Evolutionary conservation across 2,888 invertebrate species (phyloP).

Genomic region (Oasisia sp.): DNA sequence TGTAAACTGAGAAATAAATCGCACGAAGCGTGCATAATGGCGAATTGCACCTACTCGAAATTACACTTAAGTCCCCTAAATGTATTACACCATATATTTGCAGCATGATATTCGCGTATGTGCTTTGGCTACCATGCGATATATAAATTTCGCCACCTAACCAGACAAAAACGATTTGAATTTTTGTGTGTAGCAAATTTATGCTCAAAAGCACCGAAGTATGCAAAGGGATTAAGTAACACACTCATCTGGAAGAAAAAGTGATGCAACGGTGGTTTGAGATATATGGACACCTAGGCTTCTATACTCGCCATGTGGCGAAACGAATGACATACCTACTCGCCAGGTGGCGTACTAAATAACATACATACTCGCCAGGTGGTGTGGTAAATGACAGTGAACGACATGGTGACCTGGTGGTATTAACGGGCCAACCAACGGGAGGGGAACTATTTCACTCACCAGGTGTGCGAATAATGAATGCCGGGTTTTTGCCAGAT

Average conservation of each 20-base stretch:
- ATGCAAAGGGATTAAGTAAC: neutral
- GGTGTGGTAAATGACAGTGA: too few species aligned
- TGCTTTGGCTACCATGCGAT: neutral
- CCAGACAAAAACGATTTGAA: neutral
- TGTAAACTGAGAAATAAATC: too few species aligned
- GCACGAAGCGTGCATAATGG: neutral
- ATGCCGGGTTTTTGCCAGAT: too few species aligned
- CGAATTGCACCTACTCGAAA: neutral
- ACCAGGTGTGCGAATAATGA: too few species aligned
- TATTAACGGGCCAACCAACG: too few species aligned
- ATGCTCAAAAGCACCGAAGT: neutral
- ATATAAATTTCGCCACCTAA: neutral
- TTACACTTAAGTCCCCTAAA: neutral
- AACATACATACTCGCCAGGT: neutral
- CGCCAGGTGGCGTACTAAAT: neutral
- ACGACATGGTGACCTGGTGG: too few species aligned
- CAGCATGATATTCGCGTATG: neutral
- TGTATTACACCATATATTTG: neutral
- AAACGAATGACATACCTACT: neutral
- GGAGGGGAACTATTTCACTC: too few species aligned
- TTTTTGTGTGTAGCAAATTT: neutral
- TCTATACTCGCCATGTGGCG: neutral
- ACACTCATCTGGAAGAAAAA: neutral
- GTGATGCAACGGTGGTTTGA: neutral
- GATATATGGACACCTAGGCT: neutral